A percentile compares a stretch with the other conserved stretches of the same genome.
phyloP scores from a whole-genome alignment of 1,140 invertebrate species.

The Ylistrum balloti region DNA sequence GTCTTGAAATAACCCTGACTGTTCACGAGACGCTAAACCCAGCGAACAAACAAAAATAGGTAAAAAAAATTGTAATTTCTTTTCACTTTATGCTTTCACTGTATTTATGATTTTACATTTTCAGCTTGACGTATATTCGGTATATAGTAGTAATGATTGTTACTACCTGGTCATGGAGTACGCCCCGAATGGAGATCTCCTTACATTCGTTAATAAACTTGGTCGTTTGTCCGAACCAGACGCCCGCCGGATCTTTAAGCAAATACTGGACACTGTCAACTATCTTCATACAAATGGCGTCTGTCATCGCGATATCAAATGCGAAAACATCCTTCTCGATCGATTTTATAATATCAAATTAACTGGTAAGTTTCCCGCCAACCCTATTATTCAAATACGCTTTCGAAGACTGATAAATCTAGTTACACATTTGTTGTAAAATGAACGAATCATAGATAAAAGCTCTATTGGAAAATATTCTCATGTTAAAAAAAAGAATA shows the following conservation, averaged over 20 bases:
- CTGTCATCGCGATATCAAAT: slow-evolving; percentile 85
- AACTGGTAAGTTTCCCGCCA: slow-evolving; percentile 58
- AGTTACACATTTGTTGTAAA: too few relatives aligned
- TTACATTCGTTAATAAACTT: slow-evolving; percentile 87
- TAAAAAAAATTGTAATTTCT: too few relatives aligned
- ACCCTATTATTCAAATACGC: too few relatives aligned
- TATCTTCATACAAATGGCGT: slow-evolving; percentile 84
- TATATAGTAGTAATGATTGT: slow-evolving; percentile 83
- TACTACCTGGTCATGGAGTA: slow-evolving; percentile 94
- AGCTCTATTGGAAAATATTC: too few relatives aligned
- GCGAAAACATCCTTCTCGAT: slow-evolving; percentile 77
- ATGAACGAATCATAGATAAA: too few relatives aligned
- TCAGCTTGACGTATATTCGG: slow-evolving; percentile 78
- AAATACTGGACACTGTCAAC: slow-evolving; percentile 88
- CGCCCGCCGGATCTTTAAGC: slow-evolving; percentile 85
- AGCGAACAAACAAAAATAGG: too few relatives aligned
- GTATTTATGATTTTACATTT: neutral
- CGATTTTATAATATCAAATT: slow-evolving; percentile 71
- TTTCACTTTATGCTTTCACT: too few relatives aligned
- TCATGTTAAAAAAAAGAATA: too few relatives aligned
- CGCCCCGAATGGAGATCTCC: slow-evolving; percentile 92
- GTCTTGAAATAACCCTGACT: too few relatives aligned
- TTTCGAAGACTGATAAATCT: too few relatives aligned
- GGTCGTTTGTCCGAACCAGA: slow-evolving; percentile 66
- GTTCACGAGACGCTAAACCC: too few relatives aligned